Percentiles rank a stretch among this genome's conserved stretches.
Evolutionary conservation across 2,113 vertebrate genomes (phyloP).

Genomic region (Cichladusa arquata): DNA sequence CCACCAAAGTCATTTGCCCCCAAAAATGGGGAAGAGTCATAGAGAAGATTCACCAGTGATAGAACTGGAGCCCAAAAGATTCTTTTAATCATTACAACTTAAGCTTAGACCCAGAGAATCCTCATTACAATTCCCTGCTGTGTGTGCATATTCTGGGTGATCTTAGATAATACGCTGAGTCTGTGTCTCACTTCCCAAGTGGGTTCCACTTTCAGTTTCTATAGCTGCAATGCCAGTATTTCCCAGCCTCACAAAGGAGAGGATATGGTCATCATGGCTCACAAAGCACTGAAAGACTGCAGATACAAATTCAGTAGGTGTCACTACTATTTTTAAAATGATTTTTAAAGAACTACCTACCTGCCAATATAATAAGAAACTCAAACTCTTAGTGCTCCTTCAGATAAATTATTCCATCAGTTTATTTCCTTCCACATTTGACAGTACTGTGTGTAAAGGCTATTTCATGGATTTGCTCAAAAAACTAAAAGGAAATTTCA

Average conservation of each 20-base stretch:
- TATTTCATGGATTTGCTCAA: neutral
- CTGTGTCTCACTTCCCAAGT: neutral
- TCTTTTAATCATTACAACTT: neutral
- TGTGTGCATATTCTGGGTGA: neutral
- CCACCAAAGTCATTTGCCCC: fast-evolving
- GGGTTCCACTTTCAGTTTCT: neutral
- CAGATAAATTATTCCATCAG: neutral
- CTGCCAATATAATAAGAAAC: neutral
- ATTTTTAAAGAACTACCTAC: neutral
- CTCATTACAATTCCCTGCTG: neutral
- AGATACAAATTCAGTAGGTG: neutral
- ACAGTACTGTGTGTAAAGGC: neutral
- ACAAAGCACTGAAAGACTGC: neutral
- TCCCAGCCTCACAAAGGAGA: neutral
- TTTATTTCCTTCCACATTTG: neutral
- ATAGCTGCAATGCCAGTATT: neutral
- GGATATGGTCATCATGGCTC: neutral
- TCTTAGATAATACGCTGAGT: neutral
- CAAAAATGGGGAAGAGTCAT: neutral
- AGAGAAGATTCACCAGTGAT: neutral
- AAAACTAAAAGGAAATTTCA: neutral
- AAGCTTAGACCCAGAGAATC: neutral
- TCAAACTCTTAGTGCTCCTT: neutral
- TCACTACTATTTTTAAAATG: neutral
- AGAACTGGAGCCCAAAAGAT: neutral